Conservation (phyloP, 2,888 invertebrate genomes). For the Psococerastis gibbosa region DNA sequence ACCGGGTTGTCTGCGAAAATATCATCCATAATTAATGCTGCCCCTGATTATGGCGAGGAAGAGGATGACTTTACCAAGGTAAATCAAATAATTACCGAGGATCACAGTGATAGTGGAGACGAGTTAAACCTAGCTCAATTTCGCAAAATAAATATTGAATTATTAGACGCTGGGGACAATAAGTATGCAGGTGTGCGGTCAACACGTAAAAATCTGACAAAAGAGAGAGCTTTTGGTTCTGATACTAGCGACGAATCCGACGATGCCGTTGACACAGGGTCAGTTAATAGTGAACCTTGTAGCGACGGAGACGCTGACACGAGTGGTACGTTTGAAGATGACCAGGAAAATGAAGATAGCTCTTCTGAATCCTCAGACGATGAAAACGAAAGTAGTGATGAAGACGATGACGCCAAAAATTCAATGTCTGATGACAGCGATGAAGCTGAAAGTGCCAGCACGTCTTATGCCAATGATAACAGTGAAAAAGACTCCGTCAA, state of each 20-base stretch:
- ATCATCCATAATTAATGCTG: slow-evolving; percentile 2
- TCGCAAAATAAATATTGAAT: slow-evolving; percentile 2
- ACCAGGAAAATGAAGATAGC: slow-evolving; percentile 6
- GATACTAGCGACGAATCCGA: slow-evolving; percentile 11
- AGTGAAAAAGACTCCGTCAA: no score
- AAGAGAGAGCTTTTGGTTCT: slow-evolving; percentile 13
- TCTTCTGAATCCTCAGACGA: slow-evolving; percentile 6
- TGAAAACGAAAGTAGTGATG: slow-evolving; percentile 9
- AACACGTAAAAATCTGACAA: slow-evolving; percentile 34
- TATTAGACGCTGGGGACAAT: slow-evolving; percentile 1
- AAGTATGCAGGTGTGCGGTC: slow-evolving; percentile 50
- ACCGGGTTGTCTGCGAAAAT: not conserved
- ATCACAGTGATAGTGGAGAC: not conserved
- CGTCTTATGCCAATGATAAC: no score
- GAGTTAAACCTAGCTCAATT: slow-evolving; percentile 4
- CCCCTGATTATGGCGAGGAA: slow-evolving; percentile 5
- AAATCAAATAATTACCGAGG: not conserved
- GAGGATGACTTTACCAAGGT: slow-evolving; percentile 1
- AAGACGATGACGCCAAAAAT: slow-evolving; percentile 10
- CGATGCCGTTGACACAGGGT: slow-evolving; percentile 13
- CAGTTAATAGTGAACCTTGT: not conserved
- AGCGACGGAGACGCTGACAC: slow-evolving; percentile 11
- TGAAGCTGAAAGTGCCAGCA: slow-evolving; percentile 14
- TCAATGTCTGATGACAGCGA: slow-evolving; percentile 9
- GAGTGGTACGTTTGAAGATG: slow-evolving; percentile 10